Evolutionary conservation across 2,113 vertebrate species (phyloP).

Genomic region (Cisticola juncidis): DNA sequence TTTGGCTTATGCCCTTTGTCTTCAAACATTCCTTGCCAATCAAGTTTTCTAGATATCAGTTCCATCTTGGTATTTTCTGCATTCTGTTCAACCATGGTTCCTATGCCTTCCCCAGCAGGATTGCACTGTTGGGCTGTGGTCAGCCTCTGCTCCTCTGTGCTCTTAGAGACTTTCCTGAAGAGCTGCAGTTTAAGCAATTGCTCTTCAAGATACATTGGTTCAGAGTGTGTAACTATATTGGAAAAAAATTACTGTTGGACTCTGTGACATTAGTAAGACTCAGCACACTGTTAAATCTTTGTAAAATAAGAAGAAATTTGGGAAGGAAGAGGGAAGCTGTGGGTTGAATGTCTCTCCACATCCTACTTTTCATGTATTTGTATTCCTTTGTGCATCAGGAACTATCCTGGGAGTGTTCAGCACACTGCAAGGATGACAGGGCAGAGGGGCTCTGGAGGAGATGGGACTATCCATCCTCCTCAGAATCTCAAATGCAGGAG

Average conservation of each 20-base stretch:
- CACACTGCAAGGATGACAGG: accelerated
- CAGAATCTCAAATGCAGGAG: background rate
- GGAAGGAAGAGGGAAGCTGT: background rate
- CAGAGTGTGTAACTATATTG: background rate
- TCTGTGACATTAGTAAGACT: background rate
- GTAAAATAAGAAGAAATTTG: background rate
- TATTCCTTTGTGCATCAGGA: background rate
- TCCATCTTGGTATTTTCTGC: background rate
- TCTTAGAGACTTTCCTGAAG: background rate
- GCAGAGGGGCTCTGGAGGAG: background rate
- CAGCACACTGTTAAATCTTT: background rate
- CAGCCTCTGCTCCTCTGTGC: background rate
- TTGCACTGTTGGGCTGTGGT: background rate
- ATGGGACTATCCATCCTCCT: background rate
- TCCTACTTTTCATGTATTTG: background rate
- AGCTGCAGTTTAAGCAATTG: background rate
- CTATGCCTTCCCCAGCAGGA: background rate
- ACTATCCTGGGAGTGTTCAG: background rate
- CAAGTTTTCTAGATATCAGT: background rate
- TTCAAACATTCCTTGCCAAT: background rate
- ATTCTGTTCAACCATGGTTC: background rate
- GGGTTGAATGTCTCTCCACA: background rate
- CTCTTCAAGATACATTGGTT: background rate
- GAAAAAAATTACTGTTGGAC: background rate
- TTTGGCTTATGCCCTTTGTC: background rate